Base-by-base conservation (phyloP, 2,888 invertebrate genomes). In the Diachrysia chrysitis region DNA sequence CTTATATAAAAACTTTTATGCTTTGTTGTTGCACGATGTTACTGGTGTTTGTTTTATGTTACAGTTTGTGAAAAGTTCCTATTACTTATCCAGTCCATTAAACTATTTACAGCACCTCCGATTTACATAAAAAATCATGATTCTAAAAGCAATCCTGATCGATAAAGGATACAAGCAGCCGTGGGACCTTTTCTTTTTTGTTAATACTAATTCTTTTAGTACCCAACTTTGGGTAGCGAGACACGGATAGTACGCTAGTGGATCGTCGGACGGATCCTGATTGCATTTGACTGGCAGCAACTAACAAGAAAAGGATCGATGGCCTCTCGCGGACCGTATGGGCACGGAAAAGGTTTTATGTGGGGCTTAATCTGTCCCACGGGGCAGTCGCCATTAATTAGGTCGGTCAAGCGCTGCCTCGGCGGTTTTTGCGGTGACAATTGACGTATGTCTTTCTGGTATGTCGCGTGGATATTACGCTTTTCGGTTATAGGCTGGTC, bases 291-390 rank as follows among this genome's bases (percentile, higher is more conserved):
- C 78, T 81, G 81, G 70, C 79, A 73, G 69, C 79, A 46, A 78
- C 81, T 79, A 84, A 86, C 84, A 88, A 86, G 87, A 86, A 88
- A 86, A 83, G 85, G 87, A 89, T 87, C 87, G 85, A 87, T 87
- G 78, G 81, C 79, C 78, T 75, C 78, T 82, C 73, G 75, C 74
- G 76, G 77, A 84, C 83, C 84, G 83, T 89, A 87, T 89, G 88
- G 86, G 81, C 90, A 89, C 87, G 82, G 83, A 87, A 90, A 91
- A 93, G 92, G 92, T 94, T 94, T 92, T 92, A 92, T 91, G 89
- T 88, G 87, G 80, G 90, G 89, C 89, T 91, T 92, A 92, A 93
- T 93, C 89, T 89, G 87, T 87, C 90, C 87, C 83, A 87, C 81
- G 84, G 89, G 85, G 86, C 82, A 83, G 78, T 82, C 80, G 82